phyloP scores from a whole-genome alignment of 2,888 invertebrate genomes.

The Polietes domitor region DNA sequence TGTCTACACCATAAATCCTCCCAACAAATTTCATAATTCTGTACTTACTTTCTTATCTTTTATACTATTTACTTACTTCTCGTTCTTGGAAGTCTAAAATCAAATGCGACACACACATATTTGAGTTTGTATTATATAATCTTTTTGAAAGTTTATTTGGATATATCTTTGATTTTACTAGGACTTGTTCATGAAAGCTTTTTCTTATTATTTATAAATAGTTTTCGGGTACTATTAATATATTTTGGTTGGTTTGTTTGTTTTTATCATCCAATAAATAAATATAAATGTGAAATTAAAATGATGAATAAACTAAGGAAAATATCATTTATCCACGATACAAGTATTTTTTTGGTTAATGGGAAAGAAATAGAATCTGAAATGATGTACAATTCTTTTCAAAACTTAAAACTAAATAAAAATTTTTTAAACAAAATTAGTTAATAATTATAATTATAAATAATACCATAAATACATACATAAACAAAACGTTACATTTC shows the following conservation, averaged over 20 bases:
- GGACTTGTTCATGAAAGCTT: constrained; percentile 31
- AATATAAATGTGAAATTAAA: not conserved
- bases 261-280: not conserved
- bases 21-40: too few species aligned
- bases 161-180: constrained; percentile 30
- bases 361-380: not conserved
- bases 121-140: not conserved
- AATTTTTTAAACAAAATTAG: constrained; percentile 31
- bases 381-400: not conserved
- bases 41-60: too few species aligned
- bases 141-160: constrained; percentile 31
- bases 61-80: too few species aligned
- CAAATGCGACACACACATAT: not conserved
- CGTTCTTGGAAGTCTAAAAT: too few species aligned
- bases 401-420: constrained; percentile 27
- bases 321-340: not conserved
- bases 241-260: not conserved
- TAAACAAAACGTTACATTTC: not conserved
- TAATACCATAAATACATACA: constrained; percentile 33
- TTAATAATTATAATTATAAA: constrained; percentile 28
- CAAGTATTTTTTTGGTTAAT: not conserved
- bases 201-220: not conserved
- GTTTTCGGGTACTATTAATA: not conserved
- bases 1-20: too few species aligned
- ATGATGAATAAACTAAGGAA: not conserved